Base-by-base conservation (phyloP, 1,140 invertebrate genomes). In the Brachionus rotundiformis region DNA sequence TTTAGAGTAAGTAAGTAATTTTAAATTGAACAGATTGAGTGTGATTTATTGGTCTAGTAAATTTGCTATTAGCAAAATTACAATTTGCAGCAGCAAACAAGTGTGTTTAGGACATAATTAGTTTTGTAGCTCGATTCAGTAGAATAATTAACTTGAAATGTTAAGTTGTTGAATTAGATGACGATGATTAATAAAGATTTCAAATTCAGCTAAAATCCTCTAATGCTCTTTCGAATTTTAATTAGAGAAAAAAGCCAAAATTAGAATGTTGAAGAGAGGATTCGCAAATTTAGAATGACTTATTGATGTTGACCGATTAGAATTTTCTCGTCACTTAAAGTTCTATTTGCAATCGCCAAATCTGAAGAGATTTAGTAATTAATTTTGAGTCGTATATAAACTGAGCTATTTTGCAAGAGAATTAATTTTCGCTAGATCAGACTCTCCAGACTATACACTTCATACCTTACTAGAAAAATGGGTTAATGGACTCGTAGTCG, bases 331-430 rank as follows among this genome's bases (percentile, higher is more conserved):
- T 54, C 47, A 54, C 47, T 68, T 68, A 16, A 19, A 36, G 7
- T 68, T 68, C 31, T 36, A 39, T 31, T 68, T 33, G 61, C 19
- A 63, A 59, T 59, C n/a, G 25, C 25, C 25, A 29, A 33, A 33
- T 68, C 31, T 68, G 29, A 68, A 68, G 63, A 68, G 63, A 68
- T 68, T 68, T 68, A 36, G 31, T 68, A 68, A 68, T 68, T 68
- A 68, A 68, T 25, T 54, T 54, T 25, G 47, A 19, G n/a, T 54
- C 47, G 16, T n/a, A 54, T 36, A 68, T n/a, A 68, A 36, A 16
- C 16, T 36, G 29, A 36, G 63, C 29, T 3, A 68, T 33, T 63
- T 63, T 63, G 25, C 29, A 63, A 29, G 29, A 29, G 33, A 36
- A 36, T 68, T 41, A 36, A 36, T 68, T 68, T 68, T 68, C 16